Evolutionary conservation across 2,888 invertebrate genomes (phyloP), one percentile per base, ranked within the genome.

Genomic region (Dyspetes luteomarginatus): DNA sequence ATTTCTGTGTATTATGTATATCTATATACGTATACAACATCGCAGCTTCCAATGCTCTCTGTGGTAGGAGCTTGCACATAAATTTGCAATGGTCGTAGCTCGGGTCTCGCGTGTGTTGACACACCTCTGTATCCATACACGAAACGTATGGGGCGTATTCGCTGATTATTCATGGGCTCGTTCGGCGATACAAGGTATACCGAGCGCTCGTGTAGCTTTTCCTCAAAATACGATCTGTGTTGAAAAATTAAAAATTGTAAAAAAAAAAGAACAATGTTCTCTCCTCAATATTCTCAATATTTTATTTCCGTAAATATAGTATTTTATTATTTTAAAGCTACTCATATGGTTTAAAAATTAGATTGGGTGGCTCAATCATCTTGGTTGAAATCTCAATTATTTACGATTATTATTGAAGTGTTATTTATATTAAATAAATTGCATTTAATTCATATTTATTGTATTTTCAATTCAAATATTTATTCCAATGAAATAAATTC

Each of bases 61-160:
- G 48, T 60, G 36, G 28, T 48, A 60, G 55, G 15, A 45, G 30
- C 62, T 48, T 45, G 43, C 64, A 68, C 64, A 75, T 78, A 68
- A 81, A 81, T 78, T 82, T 36, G 28, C 56, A 68, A 72, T 45
- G 52, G 17, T 60, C 55, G 68, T 78, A 43, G 62, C 19, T 67
- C 19, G 41, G 15, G 41, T 55, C 78, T 48, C 60, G 43, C 28
- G 43, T 28, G 41, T 62, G 45, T 78, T 60, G 17, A 68, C 45
- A 60, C 36, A 48, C 43, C 50, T 60, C 17, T 17, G 50, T 28
- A 17, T n/a, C n/a, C 68, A 26, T 36, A 41, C 58, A 58, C 9
- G 45, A 56, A 69, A 69, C 52, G 43, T 28, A 76, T 62, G 62
- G 43, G n/a, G 26, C 17, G 50, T 22, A 41, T 58, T 48, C 17